Evolutionary conservation across 1,140 invertebrate genomes (phyloP).

Genomic region (Homalodisca vitripennis): DNA sequence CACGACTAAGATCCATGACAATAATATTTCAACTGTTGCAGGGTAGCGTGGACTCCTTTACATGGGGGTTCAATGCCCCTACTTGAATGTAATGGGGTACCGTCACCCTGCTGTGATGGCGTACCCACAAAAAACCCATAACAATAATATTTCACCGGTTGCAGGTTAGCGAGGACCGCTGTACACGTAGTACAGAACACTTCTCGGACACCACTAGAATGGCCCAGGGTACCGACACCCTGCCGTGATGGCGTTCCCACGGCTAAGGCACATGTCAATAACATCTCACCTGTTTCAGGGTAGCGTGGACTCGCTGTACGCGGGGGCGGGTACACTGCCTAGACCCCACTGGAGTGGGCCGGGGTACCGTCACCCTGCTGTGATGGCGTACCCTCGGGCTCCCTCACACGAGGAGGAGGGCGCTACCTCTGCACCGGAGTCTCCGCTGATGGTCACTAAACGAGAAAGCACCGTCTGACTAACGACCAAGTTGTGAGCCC

Average conservation of each 20-base stretch:
- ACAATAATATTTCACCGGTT: too few relatives aligned
- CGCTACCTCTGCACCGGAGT: constrained; percentile 28
- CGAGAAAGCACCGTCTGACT: constrained; percentile 41
- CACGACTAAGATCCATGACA: too few relatives aligned
- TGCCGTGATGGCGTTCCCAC: too few relatives aligned
- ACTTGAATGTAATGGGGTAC: too few relatives aligned
- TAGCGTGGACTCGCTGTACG: constrained; percentile 35
- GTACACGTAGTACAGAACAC: constrained; percentile 34
- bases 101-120: too few relatives aligned
- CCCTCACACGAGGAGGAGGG: background rate
- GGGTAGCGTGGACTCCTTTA: constrained; percentile 34
- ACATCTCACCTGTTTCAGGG: constrained; percentile 32
- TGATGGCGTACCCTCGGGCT: background rate
- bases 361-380: constrained; percentile 4
- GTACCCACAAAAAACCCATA: too few relatives aligned
- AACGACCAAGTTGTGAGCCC: constrained; percentile 40
- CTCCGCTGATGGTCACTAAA: constrained; percentile 37
- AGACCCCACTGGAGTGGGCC: constrained; percentile 31
- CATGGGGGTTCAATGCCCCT: too few relatives aligned
- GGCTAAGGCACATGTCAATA: too few relatives aligned
- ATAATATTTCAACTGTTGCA: constrained; percentile 29
- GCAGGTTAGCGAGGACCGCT: constrained; percentile 34
- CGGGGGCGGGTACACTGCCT: constrained; percentile 35
- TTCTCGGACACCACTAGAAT: too few relatives aligned
- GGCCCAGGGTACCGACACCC: too few relatives aligned